These are phyloP conservation scores for Solenopsis fugax DNA, from an alignment of 1,140 invertebrate genomes.

Conservation along the genomic window DNA sequence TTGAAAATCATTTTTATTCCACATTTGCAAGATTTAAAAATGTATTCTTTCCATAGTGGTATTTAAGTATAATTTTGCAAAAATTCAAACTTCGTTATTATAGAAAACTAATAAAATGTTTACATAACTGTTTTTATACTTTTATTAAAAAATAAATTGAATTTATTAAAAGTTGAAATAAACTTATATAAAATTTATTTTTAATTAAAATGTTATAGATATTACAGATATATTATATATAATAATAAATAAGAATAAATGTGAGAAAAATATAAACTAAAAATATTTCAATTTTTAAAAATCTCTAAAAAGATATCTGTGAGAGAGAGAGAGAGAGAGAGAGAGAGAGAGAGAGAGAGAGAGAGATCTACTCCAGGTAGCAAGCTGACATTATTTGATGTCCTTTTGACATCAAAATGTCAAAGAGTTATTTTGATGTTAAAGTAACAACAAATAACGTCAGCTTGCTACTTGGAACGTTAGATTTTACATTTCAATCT, in stretches of 20 bases:
- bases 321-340: no score
- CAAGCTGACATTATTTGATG: no score
- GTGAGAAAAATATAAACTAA: not conserved
- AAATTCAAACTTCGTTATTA: not conserved
- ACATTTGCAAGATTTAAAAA: not conserved
- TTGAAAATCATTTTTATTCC: not conserved
- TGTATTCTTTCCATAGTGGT: not conserved
- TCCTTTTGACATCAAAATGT: no score
- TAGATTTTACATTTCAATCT: not conserved
- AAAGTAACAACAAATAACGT: no score
- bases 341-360: no score
- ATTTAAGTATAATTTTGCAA: not conserved
- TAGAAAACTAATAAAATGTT: not conserved
- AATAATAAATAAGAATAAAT: not conserved
- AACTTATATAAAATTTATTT: not conserved
- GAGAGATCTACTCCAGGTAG: no score
- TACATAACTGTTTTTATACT: not conserved
- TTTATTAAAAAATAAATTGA: not conserved
- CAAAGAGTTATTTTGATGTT: no score
- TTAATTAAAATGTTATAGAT: not conserved
- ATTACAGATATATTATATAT: not conserved
- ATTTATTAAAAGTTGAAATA: not conserved
- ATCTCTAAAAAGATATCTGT: not conserved
- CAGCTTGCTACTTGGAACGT: no score
- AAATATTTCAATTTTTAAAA: not conserved